Percentiles rank a stretch among this genome's conserved stretches.
These are phyloP conservation scores for Chymomyza fuscimana DNA, from an alignment of 2,888 invertebrate species.

Conservation along the genomic window DNA sequence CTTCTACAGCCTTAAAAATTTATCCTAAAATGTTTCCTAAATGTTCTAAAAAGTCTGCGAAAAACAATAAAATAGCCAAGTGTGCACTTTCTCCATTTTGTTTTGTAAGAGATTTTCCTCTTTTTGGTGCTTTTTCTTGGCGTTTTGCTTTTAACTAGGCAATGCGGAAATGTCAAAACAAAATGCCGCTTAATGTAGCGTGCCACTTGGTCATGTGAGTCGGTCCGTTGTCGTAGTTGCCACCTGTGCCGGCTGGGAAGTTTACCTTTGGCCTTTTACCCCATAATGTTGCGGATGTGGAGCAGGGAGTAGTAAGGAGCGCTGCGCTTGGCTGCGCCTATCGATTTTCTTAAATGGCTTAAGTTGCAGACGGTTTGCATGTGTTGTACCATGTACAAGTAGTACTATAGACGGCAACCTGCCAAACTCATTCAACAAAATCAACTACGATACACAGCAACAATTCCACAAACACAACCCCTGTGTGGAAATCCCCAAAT, in stretches of 20 bases:
- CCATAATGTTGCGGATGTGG: not conserved
- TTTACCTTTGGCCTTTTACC: not conserved
- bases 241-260: conserved; percentile 49
- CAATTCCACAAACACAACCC: conserved; percentile 41
- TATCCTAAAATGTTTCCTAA: not conserved
- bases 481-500: conserved; percentile 40
- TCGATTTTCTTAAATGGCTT: conserved; percentile 61
- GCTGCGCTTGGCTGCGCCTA: conserved; percentile 20
- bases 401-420: not conserved
- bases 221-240: conserved; percentile 19
- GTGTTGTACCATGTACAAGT: too few species aligned
- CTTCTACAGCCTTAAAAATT: not conserved
- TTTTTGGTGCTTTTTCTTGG: not conserved
- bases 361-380: conserved; percentile 2
- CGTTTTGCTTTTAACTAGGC: conserved; percentile 2
- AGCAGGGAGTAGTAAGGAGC: not conserved
- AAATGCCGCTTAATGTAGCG: conserved; percentile 70
- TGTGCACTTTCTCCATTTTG: conserved; percentile 46
- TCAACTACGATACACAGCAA: conserved; percentile 24
- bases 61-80: conserved; percentile 29
- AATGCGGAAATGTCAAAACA: conserved; percentile 60
- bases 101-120: not conserved
- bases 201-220: conserved; percentile 42
- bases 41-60: not conserved
- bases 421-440: conserved; percentile 15